Evolutionary conservation across 2,797 vertebrate genomes (phyloP), one percentile per base, ranked within the genome.

Genomic region (Acanthiza pusilla): DNA sequence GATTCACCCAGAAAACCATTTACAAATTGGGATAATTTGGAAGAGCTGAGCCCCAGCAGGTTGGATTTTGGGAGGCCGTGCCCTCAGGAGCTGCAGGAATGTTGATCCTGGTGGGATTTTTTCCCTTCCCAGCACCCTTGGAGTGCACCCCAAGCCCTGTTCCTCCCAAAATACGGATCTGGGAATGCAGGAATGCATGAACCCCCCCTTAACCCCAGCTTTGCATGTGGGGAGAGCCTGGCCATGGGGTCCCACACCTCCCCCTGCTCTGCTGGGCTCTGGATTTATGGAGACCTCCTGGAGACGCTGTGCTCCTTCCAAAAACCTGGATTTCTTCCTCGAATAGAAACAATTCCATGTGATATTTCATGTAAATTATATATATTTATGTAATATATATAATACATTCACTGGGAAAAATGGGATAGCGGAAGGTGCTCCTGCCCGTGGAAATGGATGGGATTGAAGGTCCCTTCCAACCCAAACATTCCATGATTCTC

Each of bases 361-460:
- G 29, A 1, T 10, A 36, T 75, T 62, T 32, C 1, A 61, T 25
- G 61, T 36, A 19, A 88, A 81, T 82, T 19, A 55, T 19, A 17
- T 25, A 0, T 13, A 34, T 66, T 58, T 21, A 12, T 45, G 9
- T 51, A 27, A 65, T 58, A 38, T 47, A 19, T 66, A 13, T 34
- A 4, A 40, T 27, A 5, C 15, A 32, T 17, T 13, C 3, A 1
- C 3, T 1, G 6, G 27, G 22, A 3, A 45, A 25, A 43, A 38
- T 0, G 11, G 14, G 40, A 8, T 4, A 3, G 61, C 2, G 12
- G 54, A 3, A 1, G 2, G 7, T 36, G 50, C 11, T 65, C 65
- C 47, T 61, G n/a, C 29, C 48, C 18, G 4, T 27, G 58, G 67
- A 34, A 66, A 3, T 14, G 22, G 68, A 10, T 36, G 86, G 62